phyloP scores from a whole-genome alignment of 35 echinoderm and acorn worm genomes.

The Ophioderma brevispina region DNA sequence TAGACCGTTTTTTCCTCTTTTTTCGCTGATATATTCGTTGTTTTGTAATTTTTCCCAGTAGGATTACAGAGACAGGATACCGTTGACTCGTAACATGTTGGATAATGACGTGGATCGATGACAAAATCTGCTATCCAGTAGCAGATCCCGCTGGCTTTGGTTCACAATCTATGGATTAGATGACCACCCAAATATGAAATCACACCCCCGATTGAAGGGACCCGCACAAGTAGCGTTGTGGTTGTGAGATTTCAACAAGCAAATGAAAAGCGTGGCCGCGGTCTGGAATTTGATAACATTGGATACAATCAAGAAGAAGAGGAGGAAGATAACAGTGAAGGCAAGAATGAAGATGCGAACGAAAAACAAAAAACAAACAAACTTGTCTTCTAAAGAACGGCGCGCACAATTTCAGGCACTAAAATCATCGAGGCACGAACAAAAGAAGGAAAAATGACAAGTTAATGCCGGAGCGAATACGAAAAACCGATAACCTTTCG shows the following conservation, averaged over 20 bases:
- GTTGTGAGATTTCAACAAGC: background rate
- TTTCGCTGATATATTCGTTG: too few species aligned
- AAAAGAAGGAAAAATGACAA: background rate
- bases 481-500: background rate
- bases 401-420: background rate
- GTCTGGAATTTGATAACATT: background rate
- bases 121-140: conserved; percentile 16
- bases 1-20: too few species aligned
- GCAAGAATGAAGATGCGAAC: background rate
- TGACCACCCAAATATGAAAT: conserved; percentile 19
- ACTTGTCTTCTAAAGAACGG: background rate
- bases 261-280: background rate
- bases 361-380: background rate
- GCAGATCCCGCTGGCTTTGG: conserved; percentile 31
- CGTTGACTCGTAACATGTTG: conserved; percentile 57
- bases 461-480: background rate
- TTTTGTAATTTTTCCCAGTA: conserved; percentile 17
- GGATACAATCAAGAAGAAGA: background rate
- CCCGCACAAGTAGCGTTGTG: background rate
- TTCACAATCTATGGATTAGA: conserved; percentile 39
- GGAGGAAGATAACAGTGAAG: background rate
- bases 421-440: background rate
- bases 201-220: conserved; percentile 14
- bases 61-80: conserved; percentile 49
- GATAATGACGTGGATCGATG: conserved; percentile 35